Conservation (phyloP, 2,113 vertebrate species). For the Pomatorhinus ruficollis region DNA sequence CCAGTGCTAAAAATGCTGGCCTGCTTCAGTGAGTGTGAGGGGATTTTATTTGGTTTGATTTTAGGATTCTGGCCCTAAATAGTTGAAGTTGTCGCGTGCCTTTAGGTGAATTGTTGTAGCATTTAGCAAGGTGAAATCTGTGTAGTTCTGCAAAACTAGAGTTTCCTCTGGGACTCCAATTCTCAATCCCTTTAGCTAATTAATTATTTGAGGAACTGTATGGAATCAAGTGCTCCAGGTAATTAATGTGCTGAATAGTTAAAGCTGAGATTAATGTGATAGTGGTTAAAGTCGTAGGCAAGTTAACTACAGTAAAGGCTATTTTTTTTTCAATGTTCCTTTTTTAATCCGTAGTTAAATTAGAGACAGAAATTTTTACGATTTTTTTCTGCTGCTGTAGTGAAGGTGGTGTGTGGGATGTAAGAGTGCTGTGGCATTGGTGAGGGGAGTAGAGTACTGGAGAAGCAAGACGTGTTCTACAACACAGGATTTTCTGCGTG, state of each 20-base stretch:
- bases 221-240: conserved; percentile 7
- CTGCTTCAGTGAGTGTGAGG: background rate
- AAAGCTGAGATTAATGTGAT: background rate
- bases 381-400: background rate
- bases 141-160: background rate
- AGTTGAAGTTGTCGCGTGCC: background rate
- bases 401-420: background rate
- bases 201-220: conserved; percentile 47
- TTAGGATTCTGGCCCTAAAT: background rate
- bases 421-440: background rate
- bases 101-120: background rate
- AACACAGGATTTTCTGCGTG: background rate
- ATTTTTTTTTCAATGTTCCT: background rate
- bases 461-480: background rate
- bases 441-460: background rate
- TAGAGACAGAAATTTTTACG: background rate
- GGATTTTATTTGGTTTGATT: background rate
- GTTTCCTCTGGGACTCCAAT: conserved; percentile 34
- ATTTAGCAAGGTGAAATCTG: background rate
- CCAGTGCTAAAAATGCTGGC: background rate
- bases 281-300: conserved; percentile 33
- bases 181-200: conserved; percentile 30
- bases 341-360: background rate
- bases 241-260: conserved; percentile 50
- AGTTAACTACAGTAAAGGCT: conserved; percentile 43